phyloP scores from a whole-genome alignment of 2,888 invertebrate genomes.

The Drosophila setosimentum region DNA sequence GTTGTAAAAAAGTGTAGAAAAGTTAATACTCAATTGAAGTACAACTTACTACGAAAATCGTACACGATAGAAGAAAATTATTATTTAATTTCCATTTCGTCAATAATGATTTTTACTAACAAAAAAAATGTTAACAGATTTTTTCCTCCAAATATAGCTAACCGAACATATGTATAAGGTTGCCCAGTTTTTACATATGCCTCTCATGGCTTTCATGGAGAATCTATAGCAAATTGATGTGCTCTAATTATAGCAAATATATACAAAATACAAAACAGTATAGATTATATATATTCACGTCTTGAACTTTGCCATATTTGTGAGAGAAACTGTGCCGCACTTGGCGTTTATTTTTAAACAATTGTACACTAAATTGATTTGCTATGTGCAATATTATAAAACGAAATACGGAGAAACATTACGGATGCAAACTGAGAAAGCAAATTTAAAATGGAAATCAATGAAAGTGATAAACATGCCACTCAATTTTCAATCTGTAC shows the following conservation, averaged over 20 bases:
- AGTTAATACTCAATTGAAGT: not conserved
- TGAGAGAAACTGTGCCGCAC: slow-evolving; percentile 13
- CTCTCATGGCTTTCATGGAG: slow-evolving; percentile 11
- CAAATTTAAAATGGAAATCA: slow-evolving; percentile 49
- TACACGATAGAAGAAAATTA: not conserved
- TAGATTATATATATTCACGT: slow-evolving; percentile 9
- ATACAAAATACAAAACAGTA: not conserved
- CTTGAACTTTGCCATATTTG: slow-evolving; percentile 35
- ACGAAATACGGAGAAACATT: slow-evolving; percentile 2
- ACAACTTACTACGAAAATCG: not conserved
- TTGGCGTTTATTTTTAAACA: slow-evolving; percentile 27
- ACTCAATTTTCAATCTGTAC: slow-evolving; percentile 24
- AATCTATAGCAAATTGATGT: slow-evolving; percentile 23
- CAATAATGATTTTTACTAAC: not conserved
- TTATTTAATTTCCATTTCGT: not conserved
- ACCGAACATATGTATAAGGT: not conserved
- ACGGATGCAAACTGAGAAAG: slow-evolving; percentile 21
- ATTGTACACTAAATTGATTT: slow-evolving; percentile 23
- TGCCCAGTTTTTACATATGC: not conserved
- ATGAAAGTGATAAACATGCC: slow-evolving; percentile 50
- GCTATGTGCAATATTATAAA: slow-evolving; percentile 21
- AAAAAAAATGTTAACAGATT: not conserved
- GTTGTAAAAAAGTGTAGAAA: not conserved
- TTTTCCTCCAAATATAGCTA: not conserved
- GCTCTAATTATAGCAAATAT: slow-evolving; percentile 51